Evolutionary conservation across 1,140 invertebrate genomes (phyloP), one percentile per base, ranked within the genome.

Genomic region (Cecropterus lyciades): DNA sequence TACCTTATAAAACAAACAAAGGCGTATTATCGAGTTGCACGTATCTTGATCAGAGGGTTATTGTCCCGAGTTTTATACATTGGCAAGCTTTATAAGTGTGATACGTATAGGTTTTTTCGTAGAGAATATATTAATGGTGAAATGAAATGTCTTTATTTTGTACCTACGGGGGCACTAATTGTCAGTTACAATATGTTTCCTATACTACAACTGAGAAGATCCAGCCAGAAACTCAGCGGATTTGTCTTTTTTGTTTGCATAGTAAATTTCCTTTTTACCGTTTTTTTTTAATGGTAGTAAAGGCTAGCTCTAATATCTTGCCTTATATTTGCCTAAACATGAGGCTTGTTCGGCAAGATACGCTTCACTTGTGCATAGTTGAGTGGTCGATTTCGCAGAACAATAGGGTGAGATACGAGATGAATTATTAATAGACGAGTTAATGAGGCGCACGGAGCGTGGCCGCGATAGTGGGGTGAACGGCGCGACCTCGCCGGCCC

Each of bases 381-480:
- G 71, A 79, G 69, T 77, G 73, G 76, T 75, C 70, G 75, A 78
- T 83, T 81, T 79, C 72, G 74, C 71, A 81, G 74, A 85, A 85
- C 84, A 83, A 82, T 85, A 82, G 83, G 83, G 81, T 82, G 77
- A 74, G 82, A 85, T 82, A 88, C 69, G 77, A 84, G 86, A 84
- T 91, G 83, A 85, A 85, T 88, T 88, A 90, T 86, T 87, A 87
- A 87, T 87, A 87, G 81, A 62, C 45, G 45, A 81, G 82, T 72
- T 85, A 88, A 84, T 82, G 82, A 84, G 85, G 73, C 79, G 73
- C 75, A 70, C 73, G 67, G 62, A 71, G 64, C 70, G 62, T 73
- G 73, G 75, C 70, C 79, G 78, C 72, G 88, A 91, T 91, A 89
- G 83, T 80, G 81, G 88, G 88, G 85, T 87, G 88, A 91, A 81